Evolutionary conservation across 2,797 vertebrate genomes (phyloP), one percentile per base, ranked within the genome.

Genomic region (Hoplostethus atlanticus): DNA sequence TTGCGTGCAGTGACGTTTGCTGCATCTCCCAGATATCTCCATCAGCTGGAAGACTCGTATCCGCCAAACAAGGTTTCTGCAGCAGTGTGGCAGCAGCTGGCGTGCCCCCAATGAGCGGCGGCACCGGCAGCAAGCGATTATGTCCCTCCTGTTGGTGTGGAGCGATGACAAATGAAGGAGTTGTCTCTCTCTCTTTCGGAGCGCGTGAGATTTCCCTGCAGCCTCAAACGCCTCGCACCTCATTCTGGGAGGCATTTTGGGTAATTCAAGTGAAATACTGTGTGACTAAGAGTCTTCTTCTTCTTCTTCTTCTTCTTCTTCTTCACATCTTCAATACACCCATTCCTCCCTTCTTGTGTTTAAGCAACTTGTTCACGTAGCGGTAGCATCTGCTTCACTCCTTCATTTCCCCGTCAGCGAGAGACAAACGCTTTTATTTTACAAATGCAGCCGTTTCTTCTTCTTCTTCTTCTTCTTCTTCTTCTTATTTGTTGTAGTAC

Each of bases 91-190:
- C 80, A 84, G 80, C 89, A 89, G 89, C 89, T 89, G 88, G 77
- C 81, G 77, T 57, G 69, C 71, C 71, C 71, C 59, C 89, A 79
- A 81, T 89, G 83, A 87, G 89, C 84, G 76, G 81, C 80, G 75
- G 78, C 85, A 84, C 85, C 77, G 56, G 76, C 70, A 88, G 85
- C 84, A 68, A 84, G 85, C 77, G 76, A 91, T 91, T 87, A 90
- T 81, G 84, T 80, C 79, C 78, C 84, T 80, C 80, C 85, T 88
- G 85, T 88, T 85, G 81, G 76, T 76, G 21, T 71, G 80, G 83
- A 86, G 77, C 5, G 64, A 71, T 86, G 85, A 92, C 82, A 87
- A 89, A 89, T 87, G 82, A 86, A 79, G 76, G 56, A 80, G 83
- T 83, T 68, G 79, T 21, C 21, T 84, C 63, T 80, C 63, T 80